These are phyloP conservation scores for Zapornia atra DNA, from an alignment of 2,113 vertebrate genomes.

Conservation along the genomic window DNA sequence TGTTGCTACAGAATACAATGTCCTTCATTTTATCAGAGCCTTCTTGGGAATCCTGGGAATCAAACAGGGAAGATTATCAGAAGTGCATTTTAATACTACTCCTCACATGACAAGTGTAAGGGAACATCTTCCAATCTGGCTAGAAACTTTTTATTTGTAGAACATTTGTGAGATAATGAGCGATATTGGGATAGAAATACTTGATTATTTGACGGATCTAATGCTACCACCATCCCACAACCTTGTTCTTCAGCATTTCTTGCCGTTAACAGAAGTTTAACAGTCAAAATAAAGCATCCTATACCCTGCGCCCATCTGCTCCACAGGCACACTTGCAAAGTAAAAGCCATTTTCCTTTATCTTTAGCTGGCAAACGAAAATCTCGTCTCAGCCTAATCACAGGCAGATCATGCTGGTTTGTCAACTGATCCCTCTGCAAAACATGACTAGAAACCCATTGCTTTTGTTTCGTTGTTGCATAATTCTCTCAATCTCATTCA, in stretches of 20 bases:
- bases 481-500: background rate
- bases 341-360: background rate
- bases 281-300: slow-evolving; percentile 9
- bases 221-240: background rate
- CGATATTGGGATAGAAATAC: slow-evolving; percentile 29
- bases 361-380: background rate
- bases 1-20: slow-evolving; percentile 91
- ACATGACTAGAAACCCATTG: background rate
- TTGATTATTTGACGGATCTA: slow-evolving; percentile 48
- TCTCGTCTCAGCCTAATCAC: slow-evolving; percentile 14
- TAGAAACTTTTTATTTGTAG: slow-evolving; percentile 8
- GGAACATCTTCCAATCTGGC: background rate
- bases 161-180: slow-evolving; percentile 23
- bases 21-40: slow-evolving; percentile 78
- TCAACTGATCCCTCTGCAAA: slow-evolving; percentile 20
- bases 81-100: background rate
- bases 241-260: background rate
- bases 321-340: background rate
- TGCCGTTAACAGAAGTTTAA: slow-evolving; percentile 20
- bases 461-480: background rate
- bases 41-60: slow-evolving; percentile 77
- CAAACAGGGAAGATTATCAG: background rate
- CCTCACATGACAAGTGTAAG: background rate
- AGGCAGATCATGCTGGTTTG: slow-evolving; percentile 9
- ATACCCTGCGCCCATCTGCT: slow-evolving; percentile 33